A percentile compares a stretch with the other conserved stretches of the same genome.
Conservation (phyloP, 2,888 invertebrate species). For the Cerceris ruficornis region DNA sequence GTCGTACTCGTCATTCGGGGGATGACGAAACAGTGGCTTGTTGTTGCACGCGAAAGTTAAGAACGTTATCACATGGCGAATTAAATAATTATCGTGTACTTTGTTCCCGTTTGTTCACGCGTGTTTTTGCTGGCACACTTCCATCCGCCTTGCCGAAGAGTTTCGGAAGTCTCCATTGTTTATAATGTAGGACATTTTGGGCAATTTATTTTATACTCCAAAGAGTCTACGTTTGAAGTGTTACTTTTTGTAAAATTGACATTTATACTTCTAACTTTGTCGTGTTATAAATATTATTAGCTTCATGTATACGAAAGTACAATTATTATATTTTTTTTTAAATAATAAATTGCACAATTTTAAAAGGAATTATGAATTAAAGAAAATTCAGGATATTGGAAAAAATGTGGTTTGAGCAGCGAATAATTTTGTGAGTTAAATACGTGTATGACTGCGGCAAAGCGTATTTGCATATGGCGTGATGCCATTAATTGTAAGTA, state of each 20-base stretch:
- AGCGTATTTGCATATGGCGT: background rate
- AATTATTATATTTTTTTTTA: too few relatives aligned
- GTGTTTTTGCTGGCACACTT: background rate
- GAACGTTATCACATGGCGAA: background rate
- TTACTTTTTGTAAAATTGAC: too few relatives aligned
- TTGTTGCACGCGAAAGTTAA: background rate
- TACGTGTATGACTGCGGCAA: background rate
- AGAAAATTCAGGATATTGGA: too few relatives aligned
- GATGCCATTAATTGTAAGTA: conserved; percentile 2
- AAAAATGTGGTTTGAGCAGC: too few relatives aligned
- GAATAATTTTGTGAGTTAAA: background rate
- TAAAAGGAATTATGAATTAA: too few relatives aligned
- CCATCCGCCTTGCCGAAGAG: background rate
- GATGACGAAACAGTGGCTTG: background rate
- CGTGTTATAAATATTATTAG: too few relatives aligned
- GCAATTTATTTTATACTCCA: background rate
- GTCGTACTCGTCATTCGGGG: background rate
- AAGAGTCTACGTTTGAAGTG: background rate
- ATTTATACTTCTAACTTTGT: too few relatives aligned
- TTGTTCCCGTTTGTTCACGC: background rate
- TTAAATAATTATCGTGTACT: background rate
- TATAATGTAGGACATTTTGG: background rate
- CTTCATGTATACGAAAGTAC: too few relatives aligned
- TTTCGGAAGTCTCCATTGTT: background rate
- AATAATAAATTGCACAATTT: too few relatives aligned